phyloP scores from a whole-genome alignment of 2,888 invertebrate genomes.

The Habrosyne pyritoides region DNA sequence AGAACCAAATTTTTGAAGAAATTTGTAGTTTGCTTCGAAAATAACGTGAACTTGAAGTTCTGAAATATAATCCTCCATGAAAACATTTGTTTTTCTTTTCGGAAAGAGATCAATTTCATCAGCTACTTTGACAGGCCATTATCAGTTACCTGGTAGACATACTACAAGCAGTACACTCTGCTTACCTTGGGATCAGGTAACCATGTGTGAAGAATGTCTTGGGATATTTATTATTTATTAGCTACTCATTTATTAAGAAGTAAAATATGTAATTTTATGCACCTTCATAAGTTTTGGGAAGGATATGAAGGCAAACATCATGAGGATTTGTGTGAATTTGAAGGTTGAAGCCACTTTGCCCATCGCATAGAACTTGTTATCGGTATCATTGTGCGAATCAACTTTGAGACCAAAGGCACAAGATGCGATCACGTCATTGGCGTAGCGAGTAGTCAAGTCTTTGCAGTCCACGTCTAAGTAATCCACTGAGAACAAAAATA shows the following conservation, averaged over 20 bases:
- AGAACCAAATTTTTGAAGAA: constrained; percentile 63
- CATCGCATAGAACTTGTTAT: constrained; percentile 81
- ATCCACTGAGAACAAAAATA: constrained; percentile 32
- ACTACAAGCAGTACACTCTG: too few species aligned
- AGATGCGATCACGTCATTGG: constrained; percentile 81
- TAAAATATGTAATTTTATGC: background rate
- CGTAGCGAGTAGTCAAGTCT: constrained; percentile 68
- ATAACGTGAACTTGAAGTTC: background rate
- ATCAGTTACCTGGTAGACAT: too few species aligned
- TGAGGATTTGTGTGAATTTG: background rate
- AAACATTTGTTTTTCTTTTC: background rate
- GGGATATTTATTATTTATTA: too few species aligned
- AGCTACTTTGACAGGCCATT: background rate
- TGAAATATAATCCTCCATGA: background rate
- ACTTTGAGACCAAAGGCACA: constrained; percentile 80
- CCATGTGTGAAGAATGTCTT: too few species aligned
- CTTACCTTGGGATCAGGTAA: too few species aligned
- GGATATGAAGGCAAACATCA: background rate
- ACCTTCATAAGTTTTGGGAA: background rate
- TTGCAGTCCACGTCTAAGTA: constrained; percentile 64
- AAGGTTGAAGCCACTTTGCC: constrained; percentile 51
- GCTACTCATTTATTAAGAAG: too few species aligned
- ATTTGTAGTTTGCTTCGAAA: background rate
- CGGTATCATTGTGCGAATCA: constrained; percentile 76
- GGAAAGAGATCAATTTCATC: too few species aligned